phyloP scores from a whole-genome alignment of 1,140 invertebrate species.

The Drosophila trapezifrons region DNA sequence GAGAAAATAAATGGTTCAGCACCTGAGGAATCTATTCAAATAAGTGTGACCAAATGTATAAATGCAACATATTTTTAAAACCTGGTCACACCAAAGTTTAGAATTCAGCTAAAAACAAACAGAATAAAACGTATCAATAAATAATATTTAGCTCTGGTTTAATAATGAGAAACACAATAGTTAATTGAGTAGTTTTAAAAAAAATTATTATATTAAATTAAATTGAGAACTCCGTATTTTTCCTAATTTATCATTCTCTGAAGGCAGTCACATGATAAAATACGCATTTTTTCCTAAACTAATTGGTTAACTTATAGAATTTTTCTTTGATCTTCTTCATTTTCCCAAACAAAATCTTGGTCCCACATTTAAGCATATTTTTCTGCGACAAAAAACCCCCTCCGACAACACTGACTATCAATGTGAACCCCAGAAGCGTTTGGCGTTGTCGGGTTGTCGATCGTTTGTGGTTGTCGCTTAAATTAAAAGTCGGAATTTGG shows the following conservation, averaged over 20 bases:
- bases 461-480: conserved; percentile 59
- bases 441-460: conserved; percentile 46
- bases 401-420: conserved; percentile 33
- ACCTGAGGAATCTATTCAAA: background rate
- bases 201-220: too few species aligned
- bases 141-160: too few species aligned
- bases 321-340: background rate
- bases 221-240: too few species aligned
- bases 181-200: too few species aligned
- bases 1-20: background rate
- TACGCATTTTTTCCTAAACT: too few species aligned
- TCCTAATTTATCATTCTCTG: too few species aligned
- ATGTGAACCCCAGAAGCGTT: conserved; percentile 62
- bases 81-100: background rate
- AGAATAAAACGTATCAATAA: background rate
- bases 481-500: conserved; percentile 80
- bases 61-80: background rate
- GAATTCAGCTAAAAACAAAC: background rate
- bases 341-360: background rate
- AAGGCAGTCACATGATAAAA: too few species aligned
- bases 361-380: background rate
- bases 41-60: background rate
- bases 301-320: too few species aligned
- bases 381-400: background rate
- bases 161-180: background rate